Percentiles rank a stretch among this genome's conserved stretches.
These are phyloP conservation scores for Brotula barbata DNA, from an alignment of 2,797 vertebrate genomes.

Conservation along the genomic window DNA sequence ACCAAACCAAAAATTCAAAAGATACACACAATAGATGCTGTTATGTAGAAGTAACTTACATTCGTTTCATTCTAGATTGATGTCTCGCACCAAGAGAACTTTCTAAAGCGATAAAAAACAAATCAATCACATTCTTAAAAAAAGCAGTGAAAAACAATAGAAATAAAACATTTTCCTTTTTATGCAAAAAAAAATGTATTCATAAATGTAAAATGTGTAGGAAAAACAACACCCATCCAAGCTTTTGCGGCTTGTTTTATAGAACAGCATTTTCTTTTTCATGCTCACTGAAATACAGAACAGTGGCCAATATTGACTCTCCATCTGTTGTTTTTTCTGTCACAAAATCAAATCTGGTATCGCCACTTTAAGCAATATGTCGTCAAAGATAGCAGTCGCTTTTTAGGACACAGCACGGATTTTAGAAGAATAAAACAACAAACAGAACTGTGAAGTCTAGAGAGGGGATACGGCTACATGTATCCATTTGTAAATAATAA, in stretches of 20 bases:
- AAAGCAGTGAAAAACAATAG: constrained; percentile 8
- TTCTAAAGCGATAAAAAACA: too few species aligned
- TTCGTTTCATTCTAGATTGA: too few species aligned
- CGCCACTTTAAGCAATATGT: constrained; percentile 41
- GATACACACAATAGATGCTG: too few species aligned
- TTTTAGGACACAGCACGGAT: constrained; percentile 58
- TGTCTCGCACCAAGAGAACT: too few species aligned
- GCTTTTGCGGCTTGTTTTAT: too few species aligned
- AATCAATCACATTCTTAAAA: background rate
- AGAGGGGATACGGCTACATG: constrained; percentile 58
- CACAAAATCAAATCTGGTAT: constrained; percentile 7
- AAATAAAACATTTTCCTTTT: constrained; percentile 3
- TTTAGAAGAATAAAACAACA: constrained; percentile 37
- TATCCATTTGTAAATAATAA: constrained; percentile 74
- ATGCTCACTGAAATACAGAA: constrained; percentile 15
- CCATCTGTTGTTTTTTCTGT: background rate
- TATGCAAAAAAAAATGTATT: constrained; percentile 54
- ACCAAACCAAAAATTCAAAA: too few species aligned
- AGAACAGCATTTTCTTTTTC: constrained; percentile 15
- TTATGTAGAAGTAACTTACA: too few species aligned
- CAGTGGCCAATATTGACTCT: constrained; percentile 22
- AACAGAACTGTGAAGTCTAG: constrained; percentile 46
- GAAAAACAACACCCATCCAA: constrained; percentile 27
- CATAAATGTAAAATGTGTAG: constrained; percentile 70
- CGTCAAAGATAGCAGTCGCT: constrained; percentile 47